Evolutionary conservation across 2,888 invertebrate species (phyloP), one percentile per base, ranked within the genome.

Genomic region (Xanthostigma xanthostigma): DNA sequence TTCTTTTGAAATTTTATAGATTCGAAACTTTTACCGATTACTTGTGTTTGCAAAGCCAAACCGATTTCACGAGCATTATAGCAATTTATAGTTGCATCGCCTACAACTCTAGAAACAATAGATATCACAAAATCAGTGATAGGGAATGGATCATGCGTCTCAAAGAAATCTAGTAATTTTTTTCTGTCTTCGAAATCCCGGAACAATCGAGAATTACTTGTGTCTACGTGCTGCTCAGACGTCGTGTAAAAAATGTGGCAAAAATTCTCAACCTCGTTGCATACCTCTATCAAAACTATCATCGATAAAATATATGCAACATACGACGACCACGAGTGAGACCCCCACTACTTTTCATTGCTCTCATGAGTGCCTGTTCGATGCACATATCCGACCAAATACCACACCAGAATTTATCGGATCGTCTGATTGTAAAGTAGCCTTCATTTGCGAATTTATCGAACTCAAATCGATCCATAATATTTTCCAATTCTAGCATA

Each of bases 401-500:
- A 14, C 40, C n/a, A 40, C 12, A 11, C 40, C 40, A 40, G 13
- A n/a, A 12, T 40, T 40, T 40, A 14, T 40, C 13, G n/a, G 40
- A 12, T 40, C 40, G 40, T 14, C 40, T 8, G 13, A 40, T 40
- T 12, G 40, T 12, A 40, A 40, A 40, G 13, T 12, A 40, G 13
- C n/a, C 40, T 14, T 40, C 12, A n/a, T 40, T 40, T 9, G 40
- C 13, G 13, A 40, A 40, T 40, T 40, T 40, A 9, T 40, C 40
- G 12, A 40, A 40, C n/a, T 40, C 8, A 40, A 40, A 40, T 12
- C n/a, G n/a, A 40, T 40, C 40, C 37, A 36, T 36, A 10, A 14
- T 12, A 12, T 40, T 40, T 40, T 40, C 40, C 12, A 40, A 40
- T 12, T 8, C 40, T 14, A 40, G 13, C 55, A 56, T 57, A 44